Base-by-base conservation (phyloP, 2,888 invertebrate genomes). In the Catocala nupta region DNA sequence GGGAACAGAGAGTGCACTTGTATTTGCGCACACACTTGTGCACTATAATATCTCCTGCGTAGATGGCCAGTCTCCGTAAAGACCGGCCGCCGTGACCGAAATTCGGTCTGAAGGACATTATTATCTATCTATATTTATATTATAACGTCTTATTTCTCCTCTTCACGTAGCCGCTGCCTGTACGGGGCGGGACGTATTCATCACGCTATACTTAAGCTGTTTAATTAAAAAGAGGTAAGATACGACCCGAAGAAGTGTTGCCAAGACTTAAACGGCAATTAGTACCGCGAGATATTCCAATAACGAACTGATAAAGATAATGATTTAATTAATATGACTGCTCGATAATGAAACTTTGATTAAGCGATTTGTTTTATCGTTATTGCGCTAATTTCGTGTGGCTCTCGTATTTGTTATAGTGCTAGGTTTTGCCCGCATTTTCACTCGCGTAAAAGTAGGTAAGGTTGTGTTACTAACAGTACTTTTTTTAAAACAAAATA, bases 231-330 rank as follows among this genome's bases (percentile, higher is more conserved):
- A 54, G 70, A 71, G 51, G 63, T 58, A 64, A 71, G 70, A 62
- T 9, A 70, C 60, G 64, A 68, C 45, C 45, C 56, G 48, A 64
- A 59, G 58, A 52, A 66, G 70, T 67, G 71, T 57, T 63, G 33
- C 67, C 33, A 60, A 67, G 68, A 71, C 65, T 65, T 68, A 76
- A 72, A 61, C 53, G 55, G 45, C 25, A 70, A 76, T 73, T 70
- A 70, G 63, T 67, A 75, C 55, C 53, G 52, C 63, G 64, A 65
- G 59, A 65, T 68, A 78, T 65, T 65, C 25, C 53, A 50, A 53
- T 63, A 65, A 58, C 57, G 50, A 56, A 54, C 50, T 54, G 61
- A 70, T 68, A 65, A 58, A 62, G 50, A 55, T 70, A 66, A 65
- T 69, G 62, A 63, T 65, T 71, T 68, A 62, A 78, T 67, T 64